phyloP scores from a whole-genome alignment of 37 sponge, comb jelly and placozoan genomes.

The Geodia barretti region DNA sequence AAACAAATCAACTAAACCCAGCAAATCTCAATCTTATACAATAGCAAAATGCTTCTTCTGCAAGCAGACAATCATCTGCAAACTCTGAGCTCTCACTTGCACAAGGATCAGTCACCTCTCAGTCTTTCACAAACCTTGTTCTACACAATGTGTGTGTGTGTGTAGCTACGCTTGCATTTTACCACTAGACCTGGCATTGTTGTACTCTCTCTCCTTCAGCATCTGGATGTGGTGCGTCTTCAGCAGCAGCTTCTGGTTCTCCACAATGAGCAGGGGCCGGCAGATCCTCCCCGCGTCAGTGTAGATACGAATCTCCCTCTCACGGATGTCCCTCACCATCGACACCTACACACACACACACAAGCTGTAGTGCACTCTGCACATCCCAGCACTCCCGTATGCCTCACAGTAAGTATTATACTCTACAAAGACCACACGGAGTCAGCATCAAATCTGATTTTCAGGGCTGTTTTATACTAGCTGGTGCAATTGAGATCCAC shows the following conservation, averaged over 20 bases:
- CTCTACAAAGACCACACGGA: too few species aligned
- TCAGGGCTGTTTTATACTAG: too few species aligned
- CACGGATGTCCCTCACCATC: slow-evolving; percentile 96
- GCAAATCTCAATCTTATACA: not conserved
- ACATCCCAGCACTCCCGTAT: too few species aligned
- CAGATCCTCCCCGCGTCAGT: slow-evolving; percentile 99
- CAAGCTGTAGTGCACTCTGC: not conserved
- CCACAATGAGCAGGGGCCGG: slow-evolving; percentile 97
- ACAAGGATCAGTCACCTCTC: too few species aligned
- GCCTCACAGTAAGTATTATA: too few species aligned
- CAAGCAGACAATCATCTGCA: too few species aligned
- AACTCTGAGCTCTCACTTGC: too few species aligned
- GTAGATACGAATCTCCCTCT: slow-evolving; percentile 97
- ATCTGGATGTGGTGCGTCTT: slow-evolving; percentile 94
- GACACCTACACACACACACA: slow-evolving; percentile 61
- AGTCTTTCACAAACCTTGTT: too few species aligned
- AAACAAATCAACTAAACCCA: not conserved
- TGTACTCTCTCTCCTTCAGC: slow-evolving; percentile 95
- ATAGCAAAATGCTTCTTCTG: too few species aligned
- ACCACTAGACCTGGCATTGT: slow-evolving; percentile 76
- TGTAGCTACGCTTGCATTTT: not conserved
- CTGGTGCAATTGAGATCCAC: too few species aligned
- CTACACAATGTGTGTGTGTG: too few species aligned
- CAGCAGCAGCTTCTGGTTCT: slow-evolving; percentile 97
- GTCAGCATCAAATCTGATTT: too few species aligned